These are phyloP conservation scores for Sebastes steindachneri DNA, from an alignment of 2,797 vertebrate genomes.

Conservation along the genomic window DNA sequence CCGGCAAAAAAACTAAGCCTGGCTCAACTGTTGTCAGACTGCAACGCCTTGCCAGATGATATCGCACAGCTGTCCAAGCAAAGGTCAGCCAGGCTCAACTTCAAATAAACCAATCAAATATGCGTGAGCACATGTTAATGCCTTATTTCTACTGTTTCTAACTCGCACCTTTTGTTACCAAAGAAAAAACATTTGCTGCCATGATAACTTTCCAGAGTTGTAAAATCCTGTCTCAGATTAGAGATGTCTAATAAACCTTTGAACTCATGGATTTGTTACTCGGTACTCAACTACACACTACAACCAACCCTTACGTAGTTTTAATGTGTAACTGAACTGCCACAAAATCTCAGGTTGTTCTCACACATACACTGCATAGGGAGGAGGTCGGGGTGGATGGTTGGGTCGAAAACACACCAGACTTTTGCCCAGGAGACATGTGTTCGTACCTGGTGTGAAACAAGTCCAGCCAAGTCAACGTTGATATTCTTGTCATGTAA, in stretches of 20 bases:
- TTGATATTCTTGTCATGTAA: no score
- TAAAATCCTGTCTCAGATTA: not conserved
- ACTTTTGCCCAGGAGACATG: no score
- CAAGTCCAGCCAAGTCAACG: no score
- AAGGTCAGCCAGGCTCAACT: not conserved
- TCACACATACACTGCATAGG: no score
- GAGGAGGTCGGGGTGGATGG: no score
- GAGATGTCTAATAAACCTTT: no score
- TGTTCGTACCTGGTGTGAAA: no score
- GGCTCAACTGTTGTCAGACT: not conserved
- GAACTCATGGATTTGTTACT: not conserved
- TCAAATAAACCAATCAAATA: not conserved
- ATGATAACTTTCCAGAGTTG: not conserved
- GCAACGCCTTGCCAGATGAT: not conserved
- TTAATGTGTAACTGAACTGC: not conserved
- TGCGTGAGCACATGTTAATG: not conserved
- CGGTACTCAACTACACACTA: not conserved
- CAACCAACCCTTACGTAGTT: not conserved
- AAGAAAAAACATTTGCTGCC: not conserved
- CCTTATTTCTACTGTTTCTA: not conserved
- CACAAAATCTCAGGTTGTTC: not conserved
- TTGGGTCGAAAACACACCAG: no score
- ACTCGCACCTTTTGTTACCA: not conserved
- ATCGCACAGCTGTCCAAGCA: not conserved
- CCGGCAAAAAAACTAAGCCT: not conserved